Evolutionary conservation across 2,888 invertebrate genomes (phyloP).

Genomic region (Cephus runcator): DNA sequence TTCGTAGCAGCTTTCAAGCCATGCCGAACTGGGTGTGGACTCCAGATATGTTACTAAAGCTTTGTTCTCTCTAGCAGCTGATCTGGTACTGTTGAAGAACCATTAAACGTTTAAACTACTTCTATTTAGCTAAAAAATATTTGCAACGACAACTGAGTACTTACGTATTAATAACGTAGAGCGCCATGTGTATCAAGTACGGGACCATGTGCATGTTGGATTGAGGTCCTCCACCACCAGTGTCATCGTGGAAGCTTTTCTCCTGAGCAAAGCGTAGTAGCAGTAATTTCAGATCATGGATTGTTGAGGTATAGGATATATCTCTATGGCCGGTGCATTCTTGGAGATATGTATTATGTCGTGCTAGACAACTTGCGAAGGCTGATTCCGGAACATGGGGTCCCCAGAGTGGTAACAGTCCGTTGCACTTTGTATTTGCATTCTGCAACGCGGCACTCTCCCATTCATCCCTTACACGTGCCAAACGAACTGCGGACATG

Average conservation of each 20-base stretch:
- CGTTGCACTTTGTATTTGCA: slow-evolving; percentile 97
- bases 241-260: slow-evolving; percentile 96
- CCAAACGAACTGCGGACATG: slow-evolving; percentile 90
- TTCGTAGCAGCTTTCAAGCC: slow-evolving; percentile 87
- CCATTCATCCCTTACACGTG: slow-evolving; percentile 88
- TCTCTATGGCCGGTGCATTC: slow-evolving; percentile 80
- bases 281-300: slow-evolving; percentile 93
- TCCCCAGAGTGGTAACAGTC: slow-evolving; percentile 95
- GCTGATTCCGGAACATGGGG: slow-evolving; percentile 93
- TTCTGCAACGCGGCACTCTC: slow-evolving; percentile 98
- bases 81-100: slow-evolving; percentile 71
- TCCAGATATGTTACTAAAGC: slow-evolving; percentile 80
- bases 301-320: slow-evolving; percentile 82
- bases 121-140: not conserved
- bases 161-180: slow-evolving; percentile 92
- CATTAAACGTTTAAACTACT: not conserved
- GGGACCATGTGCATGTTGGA: slow-evolving; percentile 98
- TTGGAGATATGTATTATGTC: slow-evolving; percentile 88
- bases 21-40: slow-evolving; percentile 71
- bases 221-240: slow-evolving; percentile 96
- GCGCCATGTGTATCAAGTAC: slow-evolving; percentile 92
- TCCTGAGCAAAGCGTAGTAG: slow-evolving; percentile 91
- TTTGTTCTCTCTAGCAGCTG: slow-evolving; percentile 81
- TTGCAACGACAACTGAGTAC: slow-evolving; percentile 45
- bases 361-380: slow-evolving; percentile 92